Percentiles rank a stretch among this genome's conserved stretches.
These are phyloP conservation scores for Cephalopterus ornatus DNA, from an alignment of 2,113 vertebrate genomes.

Conservation along the genomic window DNA sequence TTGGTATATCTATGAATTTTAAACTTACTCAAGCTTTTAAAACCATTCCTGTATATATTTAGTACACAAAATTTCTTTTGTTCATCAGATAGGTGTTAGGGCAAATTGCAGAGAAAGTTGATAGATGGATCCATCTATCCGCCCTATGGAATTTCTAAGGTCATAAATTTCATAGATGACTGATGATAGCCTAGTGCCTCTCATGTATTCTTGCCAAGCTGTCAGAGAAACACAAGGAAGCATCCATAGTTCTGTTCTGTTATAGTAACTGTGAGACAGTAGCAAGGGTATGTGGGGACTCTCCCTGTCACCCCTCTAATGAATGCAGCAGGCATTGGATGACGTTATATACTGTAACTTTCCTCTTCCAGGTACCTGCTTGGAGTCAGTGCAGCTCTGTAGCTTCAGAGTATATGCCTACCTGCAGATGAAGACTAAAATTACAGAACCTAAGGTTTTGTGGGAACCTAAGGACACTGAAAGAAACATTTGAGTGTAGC, in stretches of 20 bases:
- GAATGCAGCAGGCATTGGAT: not conserved
- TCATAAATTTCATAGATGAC: not conserved
- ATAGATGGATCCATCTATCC: not conserved
- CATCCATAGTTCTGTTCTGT: not conserved
- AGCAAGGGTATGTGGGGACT: accelerated
- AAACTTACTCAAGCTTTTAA: not conserved
- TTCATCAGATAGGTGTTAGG: not conserved
- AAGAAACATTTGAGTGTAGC: not conserved
- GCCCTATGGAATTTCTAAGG: not conserved
- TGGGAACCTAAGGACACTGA: too few relatives aligned
- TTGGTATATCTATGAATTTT: not conserved
- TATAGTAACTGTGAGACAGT: not conserved
- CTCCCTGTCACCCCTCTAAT: not conserved
- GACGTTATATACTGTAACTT: not conserved
- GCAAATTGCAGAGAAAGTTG: not conserved
- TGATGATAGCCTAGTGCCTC: not conserved
- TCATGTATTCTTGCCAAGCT: not conserved
- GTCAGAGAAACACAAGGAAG: not conserved
- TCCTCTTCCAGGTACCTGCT: not conserved
- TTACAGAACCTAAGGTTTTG: not conserved
- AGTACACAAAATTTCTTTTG: not conserved
- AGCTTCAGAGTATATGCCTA: not conserved
- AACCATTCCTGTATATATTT: not conserved
- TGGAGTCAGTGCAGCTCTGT: not conserved
- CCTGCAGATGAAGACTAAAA: not conserved